Evolutionary conservation across 2,888 invertebrate species (phyloP).

Genomic region (Chloromyia formosa): DNA sequence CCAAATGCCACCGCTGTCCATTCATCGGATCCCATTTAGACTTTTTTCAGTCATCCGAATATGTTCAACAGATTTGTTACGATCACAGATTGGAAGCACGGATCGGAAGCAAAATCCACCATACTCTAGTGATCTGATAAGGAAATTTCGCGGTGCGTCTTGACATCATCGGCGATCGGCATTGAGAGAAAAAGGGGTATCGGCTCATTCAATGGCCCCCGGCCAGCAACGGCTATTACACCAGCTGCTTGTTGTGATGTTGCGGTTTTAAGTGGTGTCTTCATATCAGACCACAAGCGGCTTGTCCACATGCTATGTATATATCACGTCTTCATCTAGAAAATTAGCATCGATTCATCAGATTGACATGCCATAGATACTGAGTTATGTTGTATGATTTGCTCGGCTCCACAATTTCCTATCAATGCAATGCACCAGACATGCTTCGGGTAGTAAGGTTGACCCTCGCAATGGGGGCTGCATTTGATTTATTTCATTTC

Average conservation of each 20-base stretch:
- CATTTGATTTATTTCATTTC: neutral
- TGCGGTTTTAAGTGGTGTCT: neutral
- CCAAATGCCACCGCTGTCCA: neutral
- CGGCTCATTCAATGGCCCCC: too few relatives aligned
- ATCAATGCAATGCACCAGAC: neutral
- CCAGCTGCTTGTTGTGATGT: constrained; percentile 8
- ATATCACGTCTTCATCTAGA: too few relatives aligned
- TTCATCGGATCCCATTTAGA: neutral
- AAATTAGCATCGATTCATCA: too few relatives aligned
- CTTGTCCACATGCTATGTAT: too few relatives aligned
- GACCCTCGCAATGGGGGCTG: neutral
- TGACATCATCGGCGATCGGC: constrained; percentile 44
- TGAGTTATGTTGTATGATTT: too few relatives aligned
- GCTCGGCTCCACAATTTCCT: neutral
- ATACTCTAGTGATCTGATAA: constrained; percentile 32
- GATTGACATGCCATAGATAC: too few relatives aligned
- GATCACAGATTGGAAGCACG: too few relatives aligned
- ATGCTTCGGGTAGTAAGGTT: neutral
- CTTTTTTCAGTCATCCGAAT: neutral
- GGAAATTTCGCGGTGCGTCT: constrained; percentile 47
- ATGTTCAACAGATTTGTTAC: neutral
- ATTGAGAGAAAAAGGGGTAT: too few relatives aligned
- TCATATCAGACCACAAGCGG: too few relatives aligned
- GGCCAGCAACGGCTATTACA: neutral
- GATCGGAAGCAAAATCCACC: too few relatives aligned